Percentiles rank a stretch among this genome's conserved stretches.
phyloP scores from a whole-genome alignment of 2,113 vertebrate genomes.

The Formicarius rufipectus region DNA sequence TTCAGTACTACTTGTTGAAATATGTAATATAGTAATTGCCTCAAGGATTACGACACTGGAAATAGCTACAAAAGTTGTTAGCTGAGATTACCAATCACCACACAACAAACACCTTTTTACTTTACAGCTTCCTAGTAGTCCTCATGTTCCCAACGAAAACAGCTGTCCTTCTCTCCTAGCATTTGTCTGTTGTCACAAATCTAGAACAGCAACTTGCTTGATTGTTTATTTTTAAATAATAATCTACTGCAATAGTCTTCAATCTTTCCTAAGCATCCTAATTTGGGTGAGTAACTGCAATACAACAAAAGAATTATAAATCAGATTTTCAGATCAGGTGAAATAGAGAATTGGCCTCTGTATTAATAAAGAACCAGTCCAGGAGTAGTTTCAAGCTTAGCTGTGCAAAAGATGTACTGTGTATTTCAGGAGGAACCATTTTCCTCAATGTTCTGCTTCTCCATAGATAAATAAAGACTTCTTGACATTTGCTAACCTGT shows the following conservation, averaged over 20 bases:
- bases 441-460: neutral
- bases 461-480: neutral
- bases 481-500: neutral
- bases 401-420: neutral
- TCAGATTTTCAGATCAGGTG: neutral
- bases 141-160: accelerated
- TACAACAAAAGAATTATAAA: neutral
- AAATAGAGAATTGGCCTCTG: neutral
- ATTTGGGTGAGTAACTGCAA: neutral
- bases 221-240: no score
- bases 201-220: accelerated
- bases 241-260: neutral
- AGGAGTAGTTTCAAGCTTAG: neutral
- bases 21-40: neutral
- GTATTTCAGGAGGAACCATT: neutral
- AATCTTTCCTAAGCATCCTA: neutral
- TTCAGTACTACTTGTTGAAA: neutral
- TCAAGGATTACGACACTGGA: neutral
- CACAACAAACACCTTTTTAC: accelerated
- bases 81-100: neutral
- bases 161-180: neutral
- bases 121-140: neutral
- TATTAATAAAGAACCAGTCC: neutral
- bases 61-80: neutral
- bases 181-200: neutral